Conservation (phyloP, 1,140 invertebrate species). For the Monochamus saltuarius region DNA sequence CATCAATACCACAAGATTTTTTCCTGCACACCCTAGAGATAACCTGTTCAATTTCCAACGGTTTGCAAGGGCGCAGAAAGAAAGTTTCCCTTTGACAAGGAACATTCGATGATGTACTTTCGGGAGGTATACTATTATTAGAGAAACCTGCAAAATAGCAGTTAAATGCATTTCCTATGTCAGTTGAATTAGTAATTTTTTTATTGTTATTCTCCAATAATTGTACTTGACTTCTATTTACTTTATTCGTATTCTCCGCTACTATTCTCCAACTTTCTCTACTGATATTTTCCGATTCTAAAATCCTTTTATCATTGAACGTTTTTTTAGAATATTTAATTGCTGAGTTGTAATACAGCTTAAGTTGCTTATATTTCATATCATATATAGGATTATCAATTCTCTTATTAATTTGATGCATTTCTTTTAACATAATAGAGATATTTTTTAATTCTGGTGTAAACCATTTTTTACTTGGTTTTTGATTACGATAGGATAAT, state of each 20-base stretch:
- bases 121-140: not conserved
- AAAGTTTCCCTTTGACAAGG: too few relatives aligned
- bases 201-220: not conserved
- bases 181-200: not conserved
- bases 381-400: not conserved
- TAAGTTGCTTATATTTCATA: not conserved
- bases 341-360: not conserved
- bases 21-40: not conserved
- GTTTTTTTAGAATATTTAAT: not conserved
- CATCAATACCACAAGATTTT: not conserved
- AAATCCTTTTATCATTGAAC: not conserved
- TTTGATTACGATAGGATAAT: not conserved
- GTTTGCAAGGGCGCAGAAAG: constrained; percentile 1
- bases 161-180: not conserved
- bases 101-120: too few relatives aligned
- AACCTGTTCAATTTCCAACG: not conserved
- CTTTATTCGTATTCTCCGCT: not conserved
- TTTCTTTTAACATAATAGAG: too few relatives aligned
- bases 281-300: not conserved
- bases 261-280: constrained; percentile 3
- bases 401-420: too few relatives aligned
- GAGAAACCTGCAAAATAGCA: not conserved
- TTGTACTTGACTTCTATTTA: not conserved
- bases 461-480: constrained; percentile 4
- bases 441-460: too few relatives aligned